Conservation (phyloP, 2,888 invertebrate species). For the Sthenelais limicola region DNA sequence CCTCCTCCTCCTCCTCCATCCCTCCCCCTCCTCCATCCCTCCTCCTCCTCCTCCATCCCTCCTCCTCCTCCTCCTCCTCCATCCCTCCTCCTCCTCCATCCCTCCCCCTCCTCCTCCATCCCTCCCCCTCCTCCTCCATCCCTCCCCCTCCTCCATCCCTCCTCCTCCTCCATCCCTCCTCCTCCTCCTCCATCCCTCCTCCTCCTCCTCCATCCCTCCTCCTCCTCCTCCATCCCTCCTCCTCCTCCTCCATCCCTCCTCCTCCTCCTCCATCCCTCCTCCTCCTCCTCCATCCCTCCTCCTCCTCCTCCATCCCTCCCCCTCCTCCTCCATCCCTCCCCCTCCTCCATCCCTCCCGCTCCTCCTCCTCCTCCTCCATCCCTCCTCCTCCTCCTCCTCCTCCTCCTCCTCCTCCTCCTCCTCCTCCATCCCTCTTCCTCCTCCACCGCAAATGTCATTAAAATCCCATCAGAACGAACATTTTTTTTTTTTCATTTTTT, state of each 20-base stretch:
- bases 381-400: not conserved
- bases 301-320: not conserved
- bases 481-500: too few relatives aligned
- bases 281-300: not conserved
- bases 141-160: not conserved
- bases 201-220: not conserved
- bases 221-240: not conserved
- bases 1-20: not conserved
- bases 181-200: conserved; percentile 13
- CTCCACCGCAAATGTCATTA: too few relatives aligned
- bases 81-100: not conserved
- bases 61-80: not conserved
- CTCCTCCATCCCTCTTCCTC: not conserved
- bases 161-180: conserved; percentile 16
- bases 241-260: not conserved
- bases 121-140: not conserved
- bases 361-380: conserved; percentile 5
- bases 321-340: not conserved
- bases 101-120: not conserved
- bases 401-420: not conserved
- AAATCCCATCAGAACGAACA: too few relatives aligned
- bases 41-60: not conserved
- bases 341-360: not conserved
- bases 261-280: not conserved
- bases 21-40: not conserved